phyloP scores from a whole-genome alignment of 92 coral and sea anemone genomes.

The Heteractis magnifica region DNA sequence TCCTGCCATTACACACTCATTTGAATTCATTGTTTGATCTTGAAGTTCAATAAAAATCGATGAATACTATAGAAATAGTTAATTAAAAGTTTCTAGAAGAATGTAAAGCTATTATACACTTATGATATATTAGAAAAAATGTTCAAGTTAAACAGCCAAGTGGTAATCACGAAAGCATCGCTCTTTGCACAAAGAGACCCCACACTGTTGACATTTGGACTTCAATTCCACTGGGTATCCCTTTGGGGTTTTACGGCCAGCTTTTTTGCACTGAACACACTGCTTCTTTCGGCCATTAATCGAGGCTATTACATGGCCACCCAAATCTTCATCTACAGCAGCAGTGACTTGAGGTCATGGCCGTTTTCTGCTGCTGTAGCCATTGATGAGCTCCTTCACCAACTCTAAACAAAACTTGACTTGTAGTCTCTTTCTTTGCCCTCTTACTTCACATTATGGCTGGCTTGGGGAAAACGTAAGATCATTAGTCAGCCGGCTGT shows the following conservation, averaged over 20 bases:
- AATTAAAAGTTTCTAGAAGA: neutral
- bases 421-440: too few relatives aligned
- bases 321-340: too few relatives aligned
- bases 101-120: neutral
- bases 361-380: too few relatives aligned
- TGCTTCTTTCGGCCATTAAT: too few relatives aligned
- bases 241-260: conserved; percentile 1
- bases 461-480: too few relatives aligned
- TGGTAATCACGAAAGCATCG: neutral
- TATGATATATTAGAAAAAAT: neutral
- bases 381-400: too few relatives aligned
- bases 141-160: neutral
- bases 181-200: neutral
- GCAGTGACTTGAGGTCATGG: too few relatives aligned
- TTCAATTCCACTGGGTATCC: neutral
- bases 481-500: too few relatives aligned
- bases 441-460: too few relatives aligned
- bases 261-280: conserved; percentile 1
- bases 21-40: neutral
- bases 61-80: neutral
- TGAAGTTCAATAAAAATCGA: neutral
- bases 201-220: neutral
- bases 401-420: too few relatives aligned
- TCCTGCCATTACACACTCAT: neutral
- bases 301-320: too few relatives aligned